Conservation (phyloP, 2,113 vertebrate genomes). For the Lynx canadensis region DNA sequence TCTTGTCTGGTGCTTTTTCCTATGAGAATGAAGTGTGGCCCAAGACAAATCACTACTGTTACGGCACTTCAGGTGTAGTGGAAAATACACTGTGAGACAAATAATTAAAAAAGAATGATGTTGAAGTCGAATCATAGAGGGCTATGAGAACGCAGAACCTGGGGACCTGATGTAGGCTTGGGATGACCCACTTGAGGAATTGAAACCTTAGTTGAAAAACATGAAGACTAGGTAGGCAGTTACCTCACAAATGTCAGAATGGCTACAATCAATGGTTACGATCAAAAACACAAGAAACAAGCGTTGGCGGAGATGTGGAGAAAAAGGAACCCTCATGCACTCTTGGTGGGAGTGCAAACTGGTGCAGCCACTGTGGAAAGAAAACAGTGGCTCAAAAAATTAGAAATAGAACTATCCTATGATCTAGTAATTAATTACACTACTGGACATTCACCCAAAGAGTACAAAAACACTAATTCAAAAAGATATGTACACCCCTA, state of each 20-base stretch:
- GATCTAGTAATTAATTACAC: neutral
- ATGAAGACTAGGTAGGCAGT: neutral
- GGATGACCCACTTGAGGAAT: neutral
- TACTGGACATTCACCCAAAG: neutral
- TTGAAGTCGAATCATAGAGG: neutral
- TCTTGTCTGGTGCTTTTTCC: neutral
- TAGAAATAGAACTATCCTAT: neutral
- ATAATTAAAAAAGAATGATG: neutral
- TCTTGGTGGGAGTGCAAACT: neutral
- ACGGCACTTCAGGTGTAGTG: neutral
- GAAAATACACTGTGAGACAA: neutral
- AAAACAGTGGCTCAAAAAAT: neutral
- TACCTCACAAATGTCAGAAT: neutral
- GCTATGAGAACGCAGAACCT: neutral
- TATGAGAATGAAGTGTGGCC: neutral
- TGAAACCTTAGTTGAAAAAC: conserved; percentile 5
- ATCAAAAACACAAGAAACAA: neutral
- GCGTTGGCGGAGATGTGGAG: neutral
- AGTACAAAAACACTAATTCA: neutral
- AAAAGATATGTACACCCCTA: neutral
- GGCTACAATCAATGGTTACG: neutral
- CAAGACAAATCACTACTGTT: neutral
- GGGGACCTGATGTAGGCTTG: neutral
- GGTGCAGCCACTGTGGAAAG: neutral
- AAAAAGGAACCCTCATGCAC: neutral